Conservation (phyloP, 2,113 vertebrate genomes). For the Dipodomys merriami region DNA sequence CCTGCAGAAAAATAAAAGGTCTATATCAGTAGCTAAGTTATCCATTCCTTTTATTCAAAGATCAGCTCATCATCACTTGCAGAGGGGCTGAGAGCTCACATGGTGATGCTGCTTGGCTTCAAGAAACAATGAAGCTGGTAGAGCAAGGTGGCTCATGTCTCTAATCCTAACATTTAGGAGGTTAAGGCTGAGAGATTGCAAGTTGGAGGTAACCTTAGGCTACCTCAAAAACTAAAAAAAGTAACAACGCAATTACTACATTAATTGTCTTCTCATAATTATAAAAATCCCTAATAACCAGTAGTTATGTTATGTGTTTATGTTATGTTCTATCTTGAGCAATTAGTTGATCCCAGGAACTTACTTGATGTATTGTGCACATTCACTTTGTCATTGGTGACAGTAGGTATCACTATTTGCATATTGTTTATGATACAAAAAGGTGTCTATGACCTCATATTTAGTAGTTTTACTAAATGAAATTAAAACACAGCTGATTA, state of each 20-base stretch:
- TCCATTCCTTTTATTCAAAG: no score
- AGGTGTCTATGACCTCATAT: background rate
- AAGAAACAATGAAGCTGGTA: no score
- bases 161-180: background rate
- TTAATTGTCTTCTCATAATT: background rate
- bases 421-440: background rate
- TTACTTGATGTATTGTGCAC: background rate
- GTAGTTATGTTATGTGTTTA: background rate
- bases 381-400: background rate
- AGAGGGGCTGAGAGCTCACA: no score
- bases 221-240: background rate
- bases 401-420: background rate
- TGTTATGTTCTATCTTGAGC: background rate
- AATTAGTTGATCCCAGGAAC: background rate
- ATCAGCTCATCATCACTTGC: no score
- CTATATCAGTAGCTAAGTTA: no score
- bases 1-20: no score
- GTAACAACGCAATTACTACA: background rate
- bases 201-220: background rate
- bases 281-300: background rate
- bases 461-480: background rate
- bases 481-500: background rate
- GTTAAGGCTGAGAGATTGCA: background rate
- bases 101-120: no score
- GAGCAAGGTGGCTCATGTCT: no score